phyloP scores from a whole-genome alignment of 2,113 vertebrate species.

The Oceanodroma tethys region DNA sequence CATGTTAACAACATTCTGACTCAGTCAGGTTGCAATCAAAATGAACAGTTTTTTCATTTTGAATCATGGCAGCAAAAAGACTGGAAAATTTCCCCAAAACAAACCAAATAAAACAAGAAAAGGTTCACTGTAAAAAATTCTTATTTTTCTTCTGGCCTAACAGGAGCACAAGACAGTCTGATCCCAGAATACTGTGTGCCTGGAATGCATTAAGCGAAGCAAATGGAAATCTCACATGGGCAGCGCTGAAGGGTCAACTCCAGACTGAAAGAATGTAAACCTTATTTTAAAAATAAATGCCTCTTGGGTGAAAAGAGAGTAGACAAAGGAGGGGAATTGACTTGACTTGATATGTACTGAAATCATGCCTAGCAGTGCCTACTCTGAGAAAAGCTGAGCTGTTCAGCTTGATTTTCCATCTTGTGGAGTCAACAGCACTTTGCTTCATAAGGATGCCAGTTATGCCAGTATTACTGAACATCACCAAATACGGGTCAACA shows the following conservation, averaged over 20 bases:
- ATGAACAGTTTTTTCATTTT: background rate
- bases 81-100: background rate
- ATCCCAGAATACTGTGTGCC: conserved; percentile 9
- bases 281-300: conserved; percentile 54
- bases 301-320: background rate
- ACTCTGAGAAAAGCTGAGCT: background rate
- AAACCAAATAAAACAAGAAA: background rate
- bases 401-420: background rate
- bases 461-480: background rate
- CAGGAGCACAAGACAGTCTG: background rate
- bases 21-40: background rate
- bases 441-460: background rate
- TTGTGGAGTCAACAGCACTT: background rate
- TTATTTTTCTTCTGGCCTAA: background rate
- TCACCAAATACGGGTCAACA: background rate
- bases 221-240: conserved; percentile 37
- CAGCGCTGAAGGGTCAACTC: background rate
- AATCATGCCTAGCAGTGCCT: background rate
- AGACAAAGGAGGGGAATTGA: background rate
- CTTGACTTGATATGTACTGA: background rate
- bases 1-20: background rate
- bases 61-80: background rate
- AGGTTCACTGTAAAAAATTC: background rate
- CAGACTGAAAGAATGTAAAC: conserved; percentile 47
- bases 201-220: conserved; percentile 29